These are phyloP conservation scores for Cheiracanthium punctorium DNA, from an alignment of 2,888 invertebrate genomes.

Conservation along the genomic window DNA sequence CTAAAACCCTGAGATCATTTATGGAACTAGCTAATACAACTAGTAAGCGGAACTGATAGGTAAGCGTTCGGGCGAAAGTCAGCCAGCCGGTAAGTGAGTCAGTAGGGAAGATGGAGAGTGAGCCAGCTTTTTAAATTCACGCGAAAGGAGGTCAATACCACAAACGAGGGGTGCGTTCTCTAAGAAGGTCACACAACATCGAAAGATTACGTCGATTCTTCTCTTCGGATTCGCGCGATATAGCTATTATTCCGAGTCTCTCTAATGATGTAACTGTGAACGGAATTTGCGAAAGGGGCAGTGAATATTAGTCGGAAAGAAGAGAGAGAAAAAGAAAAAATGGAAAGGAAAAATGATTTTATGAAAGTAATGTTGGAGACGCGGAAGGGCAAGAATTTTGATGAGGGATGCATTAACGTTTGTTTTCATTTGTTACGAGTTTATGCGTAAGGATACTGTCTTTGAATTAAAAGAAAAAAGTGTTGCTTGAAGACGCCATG, in stretches of 20 bases:
- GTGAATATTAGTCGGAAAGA: too few species aligned
- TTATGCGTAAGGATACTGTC: too few species aligned
- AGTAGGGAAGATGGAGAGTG: conserved; percentile 41
- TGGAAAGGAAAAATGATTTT: too few species aligned
- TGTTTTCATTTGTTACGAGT: too few species aligned
- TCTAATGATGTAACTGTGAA: neutral
- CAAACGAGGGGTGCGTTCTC: neutral
- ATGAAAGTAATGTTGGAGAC: too few species aligned
- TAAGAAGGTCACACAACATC: conserved; percentile 24
- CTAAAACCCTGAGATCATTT: neutral
- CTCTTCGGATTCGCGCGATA: neutral
- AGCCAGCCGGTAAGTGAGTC: conserved; percentile 50
- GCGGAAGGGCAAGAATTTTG: too few species aligned
- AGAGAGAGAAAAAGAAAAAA: too few species aligned
- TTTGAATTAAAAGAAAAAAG: too few species aligned
- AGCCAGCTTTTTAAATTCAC: neutral
- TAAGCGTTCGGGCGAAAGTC: neutral
- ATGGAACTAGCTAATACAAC: neutral
- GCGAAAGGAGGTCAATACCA: conserved; percentile 51
- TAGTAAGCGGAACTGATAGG: conserved; percentile 13
- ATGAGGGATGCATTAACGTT: too few species aligned
- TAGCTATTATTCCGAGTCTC: neutral
- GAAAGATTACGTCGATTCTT: neutral
- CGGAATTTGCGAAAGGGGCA: neutral
- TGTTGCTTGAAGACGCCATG: too few species aligned